Evolutionary conservation across 2,797 vertebrate species (phyloP), one percentile per base, ranked within the genome.

Genomic region (Hydrolagus colliei): DNA sequence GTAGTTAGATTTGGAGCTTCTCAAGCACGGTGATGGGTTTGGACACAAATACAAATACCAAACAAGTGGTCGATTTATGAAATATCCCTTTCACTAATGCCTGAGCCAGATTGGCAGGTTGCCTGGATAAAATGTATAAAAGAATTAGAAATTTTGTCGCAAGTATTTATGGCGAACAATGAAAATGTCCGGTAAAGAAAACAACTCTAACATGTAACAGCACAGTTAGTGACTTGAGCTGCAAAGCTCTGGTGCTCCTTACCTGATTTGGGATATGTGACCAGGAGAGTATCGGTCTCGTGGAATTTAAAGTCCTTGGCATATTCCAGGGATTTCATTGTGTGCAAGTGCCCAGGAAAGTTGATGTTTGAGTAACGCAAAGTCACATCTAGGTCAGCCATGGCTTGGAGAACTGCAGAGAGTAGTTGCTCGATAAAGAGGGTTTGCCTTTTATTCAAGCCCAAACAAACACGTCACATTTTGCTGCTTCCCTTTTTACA

Each of bases 211-310:
- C 13, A 68, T 65, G 11, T 6, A 41, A 52, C 41, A 71, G 10
- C 0, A 0, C 35, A 10, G 13, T 52, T 52, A 82, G 22, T 14
- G 41, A 52, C 35, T 9, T 20, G 14, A 52, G 61, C 10, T 74
- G 14, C 59, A 6, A 61, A 27, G 9, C 22, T 18, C 22, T 8
- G 61, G 3, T 78, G 73, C 75, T 35, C 85, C 92, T 93, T 92
- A 96, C 96, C 96, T 89, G 96, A 97, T 89, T 96, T 97, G 86
- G 96, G 96, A 87, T 95, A 97, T 10, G 95, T 93, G 86, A 89
- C 94, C 2, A 97, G 95, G 32, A 97, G 73, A 16, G 93, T 89
- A 18, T 98, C 96, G 0, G 89, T 92, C 88, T 94, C 91, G 62
- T 89, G 88, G 89, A 97, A 97, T 6, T 87, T 80, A 88, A 96